Evolutionary conservation across 2,888 invertebrate genomes (phyloP), one percentile per base, ranked within the genome.

Genomic region (Caenorhabditis drosophilae): DNA sequence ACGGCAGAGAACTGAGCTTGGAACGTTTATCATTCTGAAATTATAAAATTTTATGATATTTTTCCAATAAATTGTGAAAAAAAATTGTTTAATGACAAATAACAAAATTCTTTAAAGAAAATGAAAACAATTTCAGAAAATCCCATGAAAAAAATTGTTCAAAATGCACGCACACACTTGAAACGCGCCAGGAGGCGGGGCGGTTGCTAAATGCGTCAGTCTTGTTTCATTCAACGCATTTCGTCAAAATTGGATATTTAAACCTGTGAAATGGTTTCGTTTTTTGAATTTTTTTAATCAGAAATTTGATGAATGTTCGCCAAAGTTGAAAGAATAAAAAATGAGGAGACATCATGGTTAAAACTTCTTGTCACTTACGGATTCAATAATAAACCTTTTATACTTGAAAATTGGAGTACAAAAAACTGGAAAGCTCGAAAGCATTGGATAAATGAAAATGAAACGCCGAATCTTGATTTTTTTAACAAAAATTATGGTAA

Each of bases 371-470:
- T 54, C 12, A 48, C 69, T 12, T 70, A 41, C 31, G 59, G 62
- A 15, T 55, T 76, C n/a, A 23, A 36, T 44, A 67, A 64, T 42
- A 42, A 53, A 20, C 73, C 73, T 0, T 68, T 70, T 36, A 48
- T 73, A 22, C 53, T 76, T 18, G 51, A 26, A 1, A 16, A 51
- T 9, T 48, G 54, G 40, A 53, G 50, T 25, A 76, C 76, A 2
- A 4, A 41, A 1, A 25, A 46, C 6, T 79, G 78, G 79, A 15
- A 40, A 22, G 70, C 73, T 2, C 35, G 63, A 25, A 41, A 31
- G 16, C 38, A 67, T 9, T 79, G 76, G 76, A 68, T 70, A 1
- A 34, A 41, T 6, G 44, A 38, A 0, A 53, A 71, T 25, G 74
- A 72, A 40, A 23, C 26, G 2, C 77, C 76, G 3, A 64, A 76